phyloP scores from a whole-genome alignment of 1,140 invertebrate genomes.

The Chionoecetes opilio region DNA sequence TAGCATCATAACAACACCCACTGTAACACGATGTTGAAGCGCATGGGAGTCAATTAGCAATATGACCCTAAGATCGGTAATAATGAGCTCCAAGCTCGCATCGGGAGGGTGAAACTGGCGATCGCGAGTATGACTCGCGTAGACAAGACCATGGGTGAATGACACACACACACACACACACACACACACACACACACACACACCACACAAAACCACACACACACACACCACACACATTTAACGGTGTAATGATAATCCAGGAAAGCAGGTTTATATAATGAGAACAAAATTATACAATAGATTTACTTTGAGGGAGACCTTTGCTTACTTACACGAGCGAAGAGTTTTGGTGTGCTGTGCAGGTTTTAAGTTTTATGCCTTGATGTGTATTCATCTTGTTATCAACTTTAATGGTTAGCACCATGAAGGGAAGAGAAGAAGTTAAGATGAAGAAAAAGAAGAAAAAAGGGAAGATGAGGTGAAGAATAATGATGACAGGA shows the following conservation, averaged over 20 bases:
- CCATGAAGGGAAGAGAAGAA: neutral
- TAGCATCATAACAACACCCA: too few species aligned
- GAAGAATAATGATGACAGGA: neutral
- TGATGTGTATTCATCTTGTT: neutral
- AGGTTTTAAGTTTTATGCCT: neutral
- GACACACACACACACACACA: slow-evolving; percentile 27
- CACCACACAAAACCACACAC: neutral
- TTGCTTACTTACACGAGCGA: neutral
- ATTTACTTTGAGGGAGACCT: neutral
- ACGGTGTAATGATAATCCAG: neutral
- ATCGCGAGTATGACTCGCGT: too few species aligned
- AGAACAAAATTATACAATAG: neutral
- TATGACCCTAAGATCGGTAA: too few species aligned
- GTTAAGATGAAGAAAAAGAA: neutral
- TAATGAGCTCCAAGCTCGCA: too few species aligned
- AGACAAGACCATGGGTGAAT: too few species aligned
- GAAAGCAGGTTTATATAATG: neutral
- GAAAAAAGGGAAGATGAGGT: neutral
- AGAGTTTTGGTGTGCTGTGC: neutral
- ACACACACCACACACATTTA: neutral
- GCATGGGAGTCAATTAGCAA: too few species aligned
- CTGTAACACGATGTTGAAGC: too few species aligned
- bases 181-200: slow-evolving; percentile 27
- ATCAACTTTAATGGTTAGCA: neutral
- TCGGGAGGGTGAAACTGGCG: too few species aligned